Evolutionary conservation across 2,113 vertebrate species (phyloP).

Genomic region (Perca flavescens): DNA sequence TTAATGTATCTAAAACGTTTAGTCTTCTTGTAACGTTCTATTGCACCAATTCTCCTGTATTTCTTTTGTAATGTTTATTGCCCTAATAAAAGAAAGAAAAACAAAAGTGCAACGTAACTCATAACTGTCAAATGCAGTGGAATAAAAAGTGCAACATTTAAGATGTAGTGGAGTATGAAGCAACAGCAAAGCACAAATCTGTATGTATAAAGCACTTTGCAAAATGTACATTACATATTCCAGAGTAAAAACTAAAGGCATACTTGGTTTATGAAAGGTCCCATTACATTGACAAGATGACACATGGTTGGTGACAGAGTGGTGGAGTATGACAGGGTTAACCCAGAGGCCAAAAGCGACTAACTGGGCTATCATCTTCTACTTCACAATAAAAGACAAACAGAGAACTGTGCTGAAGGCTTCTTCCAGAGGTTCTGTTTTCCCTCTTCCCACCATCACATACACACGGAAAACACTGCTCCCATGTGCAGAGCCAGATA

Average conservation of each 20-base stretch:
- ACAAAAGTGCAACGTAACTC: not conserved
- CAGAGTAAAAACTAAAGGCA: not conserved
- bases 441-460: constrained; percentile 9
- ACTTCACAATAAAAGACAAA: constrained; percentile 20
- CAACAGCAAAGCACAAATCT: not conserved
- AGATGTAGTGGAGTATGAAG: not conserved
- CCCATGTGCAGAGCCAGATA: constrained; percentile 24
- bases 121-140: not conserved
- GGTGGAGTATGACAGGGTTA: not conserved
- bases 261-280: not conserved
- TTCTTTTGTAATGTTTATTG: too few relatives aligned
- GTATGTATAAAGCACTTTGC: not conserved
- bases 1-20: too few relatives aligned
- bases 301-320: constrained; percentile 8
- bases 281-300: constrained; percentile 22
- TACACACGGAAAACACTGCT: constrained; percentile 36
- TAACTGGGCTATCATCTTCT: constrained; percentile 9
- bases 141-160: not conserved
- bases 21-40: too few relatives aligned
- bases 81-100: not conserved
- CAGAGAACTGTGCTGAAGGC: constrained; percentile 28
- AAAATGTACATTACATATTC: not conserved
- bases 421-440: constrained; percentile 38
- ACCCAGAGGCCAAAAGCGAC: constrained; percentile 26
- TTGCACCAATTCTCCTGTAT: too few relatives aligned